Percentiles rank a stretch among this genome's conserved stretches.
phyloP scores from a whole-genome alignment of 2,113 vertebrate genomes.

The Psophia crepitans region DNA sequence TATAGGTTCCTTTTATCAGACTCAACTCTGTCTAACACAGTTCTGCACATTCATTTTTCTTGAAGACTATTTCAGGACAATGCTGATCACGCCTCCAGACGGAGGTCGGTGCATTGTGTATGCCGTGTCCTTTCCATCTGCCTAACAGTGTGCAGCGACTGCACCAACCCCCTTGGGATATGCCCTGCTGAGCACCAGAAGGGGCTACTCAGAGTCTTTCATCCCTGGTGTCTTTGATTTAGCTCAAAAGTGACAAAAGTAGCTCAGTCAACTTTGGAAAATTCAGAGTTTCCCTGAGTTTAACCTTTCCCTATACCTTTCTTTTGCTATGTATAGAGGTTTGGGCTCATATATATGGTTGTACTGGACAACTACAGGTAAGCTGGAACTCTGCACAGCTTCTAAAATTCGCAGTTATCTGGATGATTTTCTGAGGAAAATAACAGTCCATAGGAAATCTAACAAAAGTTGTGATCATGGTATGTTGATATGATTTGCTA shows the following conservation, averaged over 20 bases:
- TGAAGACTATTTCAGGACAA: background rate
- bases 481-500: background rate
- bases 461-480: background rate
- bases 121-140: background rate
- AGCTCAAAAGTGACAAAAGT: background rate
- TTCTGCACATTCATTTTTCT: background rate
- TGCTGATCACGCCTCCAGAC: background rate
- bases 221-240: background rate
- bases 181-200: background rate
- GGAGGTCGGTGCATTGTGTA: background rate
- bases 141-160: fast-evolving
- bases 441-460: background rate
- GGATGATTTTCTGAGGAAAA: background rate
- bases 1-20: background rate
- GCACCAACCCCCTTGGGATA: background rate
- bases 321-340: background rate
- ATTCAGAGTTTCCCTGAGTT: background rate
- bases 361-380: background rate
- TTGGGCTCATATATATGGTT: background rate
- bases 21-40: background rate
- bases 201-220: background rate
- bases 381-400: background rate
- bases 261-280: background rate
- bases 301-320: background rate
- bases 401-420: background rate